Conservation (phyloP, 2,113 vertebrate genomes). For the Pomatostomus ruficeps region DNA sequence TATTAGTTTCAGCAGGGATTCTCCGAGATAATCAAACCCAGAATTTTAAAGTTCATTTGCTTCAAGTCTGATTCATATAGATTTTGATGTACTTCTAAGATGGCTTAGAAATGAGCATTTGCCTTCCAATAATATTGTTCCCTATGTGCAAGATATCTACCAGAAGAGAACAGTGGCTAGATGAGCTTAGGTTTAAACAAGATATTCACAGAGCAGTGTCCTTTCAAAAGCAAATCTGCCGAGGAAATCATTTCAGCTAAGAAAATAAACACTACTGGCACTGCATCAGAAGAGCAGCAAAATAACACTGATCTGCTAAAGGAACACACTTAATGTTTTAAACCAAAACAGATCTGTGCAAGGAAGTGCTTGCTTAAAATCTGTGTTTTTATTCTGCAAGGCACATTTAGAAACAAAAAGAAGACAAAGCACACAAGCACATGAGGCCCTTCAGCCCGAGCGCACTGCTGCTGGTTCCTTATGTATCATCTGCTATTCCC, state of each 20-base stretch:
- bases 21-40: constrained; percentile 17
- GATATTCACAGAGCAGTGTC: background rate
- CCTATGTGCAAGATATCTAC: background rate
- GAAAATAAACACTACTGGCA: constrained; percentile 25
- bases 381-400: background rate
- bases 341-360: constrained; percentile 9
- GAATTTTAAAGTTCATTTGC: constrained; percentile 11
- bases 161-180: background rate
- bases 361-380: background rate
- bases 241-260: constrained; percentile 43
- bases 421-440: background rate
- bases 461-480: background rate
- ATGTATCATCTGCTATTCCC: background rate
- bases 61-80: background rate
- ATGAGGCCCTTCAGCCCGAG: background rate
- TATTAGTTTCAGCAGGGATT: constrained; percentile 44
- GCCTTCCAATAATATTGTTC: background rate
- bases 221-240: constrained; percentile 23
- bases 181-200: background rate
- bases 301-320: background rate
- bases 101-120: background rate
- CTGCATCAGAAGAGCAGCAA: constrained; percentile 7
- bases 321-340: background rate
- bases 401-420: background rate
- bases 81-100: background rate